Evolutionary conservation across 1,140 invertebrate species (phyloP), one percentile per base, ranked within the genome.

Genomic region (Saccostrea glomerata): DNA sequence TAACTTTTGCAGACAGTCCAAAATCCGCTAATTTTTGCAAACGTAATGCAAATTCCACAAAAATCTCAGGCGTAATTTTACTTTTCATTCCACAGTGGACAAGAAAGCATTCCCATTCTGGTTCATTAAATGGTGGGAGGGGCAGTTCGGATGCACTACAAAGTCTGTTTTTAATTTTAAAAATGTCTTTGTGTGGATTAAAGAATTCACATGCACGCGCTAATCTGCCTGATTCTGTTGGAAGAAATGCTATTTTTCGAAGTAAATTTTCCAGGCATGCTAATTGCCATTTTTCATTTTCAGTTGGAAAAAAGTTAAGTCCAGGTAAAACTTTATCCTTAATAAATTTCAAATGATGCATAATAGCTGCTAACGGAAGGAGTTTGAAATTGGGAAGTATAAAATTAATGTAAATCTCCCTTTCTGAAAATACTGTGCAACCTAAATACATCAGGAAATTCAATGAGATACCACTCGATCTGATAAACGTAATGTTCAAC

Each of bases 301-400:
- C n/a, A 54, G 17, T 54, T 5, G 17, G 20, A 47, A 12, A 23
- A 17, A 20, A 54, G 15, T 30, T 23, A 84, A 47, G 11, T 55
- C 58, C 23, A 40, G 11, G 20, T 1, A 86, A n/a, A 66, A 55
- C 11, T 82, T 1, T 73, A 23, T 87, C 87, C 56, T 56, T 54
- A 2, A 92, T 88, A 82, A 88, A 88, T 13, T 84, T 36, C 20
- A 92, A 20, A 85, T 92, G 91, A 25, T 55, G 12, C 17, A 89
- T 63, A 30, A 89, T 89, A 1, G 30, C 85, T 60, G 11, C 20
- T 25, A 77, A 83, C 25, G 70, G 36, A 15, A 91, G 36, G 13
- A 63, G 9, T 1, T 88, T 30, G 82, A 91, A 87, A 3, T 87
- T 25, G 47, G 73, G 58, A 15, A 92, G 83, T 12, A 92, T 90